Evolutionary conservation across 2,888 invertebrate species (phyloP).

Genomic region (Molorchus minor): DNA sequence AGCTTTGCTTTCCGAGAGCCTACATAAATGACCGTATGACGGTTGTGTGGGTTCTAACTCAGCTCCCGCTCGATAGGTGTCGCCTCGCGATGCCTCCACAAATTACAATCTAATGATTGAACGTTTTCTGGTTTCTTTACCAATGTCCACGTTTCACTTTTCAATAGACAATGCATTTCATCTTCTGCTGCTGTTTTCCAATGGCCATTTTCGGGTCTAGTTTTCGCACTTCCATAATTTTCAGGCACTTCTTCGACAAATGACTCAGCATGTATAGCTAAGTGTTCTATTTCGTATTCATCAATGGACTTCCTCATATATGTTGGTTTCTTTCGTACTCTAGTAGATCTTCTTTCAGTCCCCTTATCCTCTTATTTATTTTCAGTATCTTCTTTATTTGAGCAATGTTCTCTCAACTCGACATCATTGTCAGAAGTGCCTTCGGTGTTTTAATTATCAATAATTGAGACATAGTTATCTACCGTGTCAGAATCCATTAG

Average conservation of each 20-base stretch:
- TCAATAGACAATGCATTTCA: neutral
- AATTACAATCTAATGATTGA: neutral
- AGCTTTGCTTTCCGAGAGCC: no score
- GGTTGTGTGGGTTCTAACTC: no score
- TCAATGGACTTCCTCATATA: neutral
- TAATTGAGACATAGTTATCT: neutral
- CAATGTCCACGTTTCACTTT: neutral
- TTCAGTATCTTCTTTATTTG: neutral
- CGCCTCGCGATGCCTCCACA: no score
- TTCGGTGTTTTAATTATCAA: neutral
- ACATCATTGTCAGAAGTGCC: neutral
- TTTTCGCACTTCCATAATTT: neutral
- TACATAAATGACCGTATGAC: no score
- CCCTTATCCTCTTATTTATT: neutral
- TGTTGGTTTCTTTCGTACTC: neutral
- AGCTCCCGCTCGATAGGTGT: no score
- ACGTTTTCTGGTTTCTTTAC: neutral
- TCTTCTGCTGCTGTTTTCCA: neutral
- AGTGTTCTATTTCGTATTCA: neutral
- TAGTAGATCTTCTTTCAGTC: neutral
- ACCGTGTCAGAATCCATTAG: neutral
- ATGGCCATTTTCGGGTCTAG: neutral
- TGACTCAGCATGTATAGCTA: neutral
- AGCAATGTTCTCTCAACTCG: neutral
- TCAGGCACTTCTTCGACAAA: neutral